These are phyloP conservation scores for Coptodon bakossiorum DNA, from an alignment of 2,113 vertebrate genomes.

Conservation along the genomic window DNA sequence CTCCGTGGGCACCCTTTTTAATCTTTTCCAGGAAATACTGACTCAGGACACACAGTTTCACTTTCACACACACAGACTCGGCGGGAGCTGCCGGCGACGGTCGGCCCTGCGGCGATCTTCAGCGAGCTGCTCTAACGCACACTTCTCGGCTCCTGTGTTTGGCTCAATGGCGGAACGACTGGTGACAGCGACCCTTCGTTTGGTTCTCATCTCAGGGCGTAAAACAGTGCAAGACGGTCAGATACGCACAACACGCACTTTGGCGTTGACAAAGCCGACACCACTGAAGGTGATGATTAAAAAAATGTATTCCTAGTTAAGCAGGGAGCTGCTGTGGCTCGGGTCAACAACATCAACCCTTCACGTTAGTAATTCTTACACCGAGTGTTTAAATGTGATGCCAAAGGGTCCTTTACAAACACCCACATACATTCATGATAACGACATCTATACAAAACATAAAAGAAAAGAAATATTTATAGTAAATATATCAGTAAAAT, in stretches of 20 bases:
- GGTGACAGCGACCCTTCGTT: neutral
- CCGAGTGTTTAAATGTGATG: fast-evolving
- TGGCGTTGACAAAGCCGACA: fast-evolving
- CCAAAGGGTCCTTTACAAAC: neutral
- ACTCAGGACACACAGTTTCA: neutral
- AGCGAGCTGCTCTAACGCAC: neutral
- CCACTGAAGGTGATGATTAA: neutral
- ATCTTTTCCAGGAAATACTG: constrained; percentile 10
- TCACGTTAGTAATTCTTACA: neutral
- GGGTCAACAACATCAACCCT: neutral
- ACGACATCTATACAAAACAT: neutral
- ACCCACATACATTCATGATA: neutral
- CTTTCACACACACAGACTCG: neutral
- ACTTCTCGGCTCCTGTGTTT: neutral
- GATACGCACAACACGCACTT: neutral
- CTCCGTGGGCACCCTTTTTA: neutral
- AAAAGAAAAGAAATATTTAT: neutral
- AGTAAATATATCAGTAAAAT: neutral
- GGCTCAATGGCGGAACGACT: neutral
- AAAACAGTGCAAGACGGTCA: neutral
- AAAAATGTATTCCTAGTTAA: neutral
- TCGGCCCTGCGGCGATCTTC: fast-evolving
- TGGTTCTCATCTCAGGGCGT: too few species aligned
- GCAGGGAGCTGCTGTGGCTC: neutral
- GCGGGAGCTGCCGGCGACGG: fast-evolving